Evolutionary conservation across 2,113 vertebrate species (phyloP).

Genomic region (Syngnathus floridae): DNA sequence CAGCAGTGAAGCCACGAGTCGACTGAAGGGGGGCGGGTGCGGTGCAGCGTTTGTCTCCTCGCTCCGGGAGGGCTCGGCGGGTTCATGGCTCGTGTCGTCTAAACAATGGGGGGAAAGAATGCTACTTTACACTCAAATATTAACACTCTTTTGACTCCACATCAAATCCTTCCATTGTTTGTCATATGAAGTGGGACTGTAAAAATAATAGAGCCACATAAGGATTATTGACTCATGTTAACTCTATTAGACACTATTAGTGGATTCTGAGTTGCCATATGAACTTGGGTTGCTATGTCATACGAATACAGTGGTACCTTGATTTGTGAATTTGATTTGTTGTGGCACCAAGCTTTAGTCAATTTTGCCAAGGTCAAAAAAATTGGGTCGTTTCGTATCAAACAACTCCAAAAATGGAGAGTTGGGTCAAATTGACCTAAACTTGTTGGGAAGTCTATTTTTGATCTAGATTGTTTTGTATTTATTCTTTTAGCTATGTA

Average conservation of each 20-base stretch:
- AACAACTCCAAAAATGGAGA: no score
- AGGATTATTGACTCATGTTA: neutral
- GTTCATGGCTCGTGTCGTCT: conserved; percentile 96
- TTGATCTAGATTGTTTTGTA: no score
- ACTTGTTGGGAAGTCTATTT: no score
- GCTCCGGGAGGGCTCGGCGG: conserved; percentile 90
- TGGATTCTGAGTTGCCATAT: conserved; percentile 52
- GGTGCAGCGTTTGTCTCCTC: conserved; percentile 78
- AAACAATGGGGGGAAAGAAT: conserved; percentile 10
- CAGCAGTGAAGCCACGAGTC: conserved; percentile 79
- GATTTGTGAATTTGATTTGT: neutral
- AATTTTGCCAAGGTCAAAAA: no score
- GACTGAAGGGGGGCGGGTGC: conserved; percentile 78
- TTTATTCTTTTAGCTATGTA: no score
- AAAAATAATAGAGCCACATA: neutral
- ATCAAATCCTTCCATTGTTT: neutral
- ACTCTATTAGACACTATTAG: neutral
- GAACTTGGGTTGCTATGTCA: conserved; percentile 48
- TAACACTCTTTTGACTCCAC: neutral
- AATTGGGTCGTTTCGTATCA: no score
- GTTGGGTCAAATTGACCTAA: no score
- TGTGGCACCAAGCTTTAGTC: neutral
- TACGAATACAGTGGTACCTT: conserved; percentile 5
- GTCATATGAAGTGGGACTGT: neutral
- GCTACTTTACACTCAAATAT: neutral